These are phyloP conservation scores for Atlantisia rogersi DNA, from an alignment of 2,113 vertebrate genomes.

Conservation along the genomic window DNA sequence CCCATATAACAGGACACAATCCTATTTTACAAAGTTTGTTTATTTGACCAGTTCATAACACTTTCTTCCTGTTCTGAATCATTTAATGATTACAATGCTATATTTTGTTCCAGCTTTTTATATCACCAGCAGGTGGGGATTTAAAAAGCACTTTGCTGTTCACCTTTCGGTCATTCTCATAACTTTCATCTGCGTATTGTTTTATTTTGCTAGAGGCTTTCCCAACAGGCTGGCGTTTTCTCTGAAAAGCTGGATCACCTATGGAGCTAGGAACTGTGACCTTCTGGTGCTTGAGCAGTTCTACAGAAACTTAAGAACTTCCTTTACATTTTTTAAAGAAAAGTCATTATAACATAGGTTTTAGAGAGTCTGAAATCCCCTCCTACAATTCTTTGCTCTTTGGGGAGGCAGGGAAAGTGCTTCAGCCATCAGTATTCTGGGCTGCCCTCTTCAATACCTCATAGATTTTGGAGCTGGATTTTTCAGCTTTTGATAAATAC, in stretches of 20 bases:
- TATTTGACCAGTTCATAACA: not conserved
- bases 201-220: conserved; percentile 50
- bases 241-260: conserved; percentile 21
- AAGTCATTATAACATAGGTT: not conserved
- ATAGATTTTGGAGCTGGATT: not conserved
- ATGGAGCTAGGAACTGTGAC: not conserved
- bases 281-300: not conserved
- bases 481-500: not conserved
- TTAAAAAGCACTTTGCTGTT: conserved; percentile 12
- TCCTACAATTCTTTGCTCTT: not conserved
- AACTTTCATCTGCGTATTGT: not conserved
- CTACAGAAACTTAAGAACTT: not conserved
- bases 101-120: not conserved
- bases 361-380: not conserved
- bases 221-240: not conserved
- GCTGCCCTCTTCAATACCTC: not conserved
- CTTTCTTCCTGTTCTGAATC: conserved; percentile 8
- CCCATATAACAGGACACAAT: not conserved
- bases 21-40: not conserved
- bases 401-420: not conserved
- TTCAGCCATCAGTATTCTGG: not conserved
- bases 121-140: not conserved
- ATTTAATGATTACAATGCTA: not conserved
- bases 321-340: not conserved
- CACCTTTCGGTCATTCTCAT: not conserved